These are phyloP conservation scores for Oreotrochilus melanogaster DNA, from an alignment of 2,113 vertebrate genomes.

Conservation along the genomic window DNA sequence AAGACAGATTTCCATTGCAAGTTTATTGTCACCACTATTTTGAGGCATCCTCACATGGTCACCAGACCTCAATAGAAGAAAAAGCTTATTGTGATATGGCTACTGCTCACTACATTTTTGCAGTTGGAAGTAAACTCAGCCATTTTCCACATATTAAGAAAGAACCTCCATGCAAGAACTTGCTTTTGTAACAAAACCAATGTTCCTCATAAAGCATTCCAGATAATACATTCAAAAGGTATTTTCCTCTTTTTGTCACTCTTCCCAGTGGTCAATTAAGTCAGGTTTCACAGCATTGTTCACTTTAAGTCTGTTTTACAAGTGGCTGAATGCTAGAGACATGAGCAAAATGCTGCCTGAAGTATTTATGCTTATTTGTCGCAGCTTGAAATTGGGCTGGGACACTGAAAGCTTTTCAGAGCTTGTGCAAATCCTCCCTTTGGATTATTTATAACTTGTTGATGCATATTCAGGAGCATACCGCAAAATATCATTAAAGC, in stretches of 20 bases:
- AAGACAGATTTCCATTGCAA: background rate
- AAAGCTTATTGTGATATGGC: background rate
- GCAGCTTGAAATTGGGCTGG: slow-evolving; percentile 34
- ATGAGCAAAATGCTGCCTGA: background rate
- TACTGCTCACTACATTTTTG: background rate
- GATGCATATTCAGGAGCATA: slow-evolving; percentile 12
- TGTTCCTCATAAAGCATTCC: background rate
- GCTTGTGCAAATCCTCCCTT: slow-evolving; percentile 9
- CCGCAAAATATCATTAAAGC: slow-evolving; percentile 20
- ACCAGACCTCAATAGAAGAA: background rate
- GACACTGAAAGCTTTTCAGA: slow-evolving; percentile 2
- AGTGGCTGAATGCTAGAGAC: background rate
- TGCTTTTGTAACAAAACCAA: background rate
- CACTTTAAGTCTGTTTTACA: background rate
- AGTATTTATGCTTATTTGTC: slow-evolving; percentile 26
- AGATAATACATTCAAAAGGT: background rate
- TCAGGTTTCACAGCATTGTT: background rate
- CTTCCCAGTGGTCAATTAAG: background rate
- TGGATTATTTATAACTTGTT: slow-evolving; percentile 50
- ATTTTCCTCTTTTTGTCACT: background rate
- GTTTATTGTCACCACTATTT: rapidly evolving
- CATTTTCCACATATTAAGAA: background rate
- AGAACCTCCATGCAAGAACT: background rate
- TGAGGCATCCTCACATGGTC: background rate
- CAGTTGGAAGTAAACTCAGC: background rate